Conservation (phyloP, 2,113 vertebrate species). For the Cyanoderma ruficeps region DNA sequence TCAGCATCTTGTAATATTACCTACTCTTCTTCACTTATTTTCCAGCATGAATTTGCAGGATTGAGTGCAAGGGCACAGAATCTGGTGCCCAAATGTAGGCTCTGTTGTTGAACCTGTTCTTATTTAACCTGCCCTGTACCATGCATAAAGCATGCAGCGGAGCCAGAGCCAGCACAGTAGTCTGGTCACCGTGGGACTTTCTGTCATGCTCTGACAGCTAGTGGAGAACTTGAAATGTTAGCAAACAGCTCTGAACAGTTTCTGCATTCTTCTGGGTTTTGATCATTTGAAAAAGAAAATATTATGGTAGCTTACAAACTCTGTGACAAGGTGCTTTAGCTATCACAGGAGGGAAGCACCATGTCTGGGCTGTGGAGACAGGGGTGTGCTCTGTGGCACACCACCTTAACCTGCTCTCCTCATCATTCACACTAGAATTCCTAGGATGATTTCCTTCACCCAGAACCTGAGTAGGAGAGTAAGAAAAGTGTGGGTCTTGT, state of each 20-base stretch:
- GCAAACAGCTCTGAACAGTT: not conserved
- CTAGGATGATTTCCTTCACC: not conserved
- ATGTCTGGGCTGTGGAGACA: not conserved
- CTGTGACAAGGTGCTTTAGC: not conserved
- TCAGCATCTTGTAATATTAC: not conserved
- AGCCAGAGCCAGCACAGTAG: not conserved
- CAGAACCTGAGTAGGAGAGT: not conserved
- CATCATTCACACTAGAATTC: not conserved
- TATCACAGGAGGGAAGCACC: not conserved
- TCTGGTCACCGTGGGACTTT: not conserved
- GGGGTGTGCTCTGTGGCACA: fast-evolving
- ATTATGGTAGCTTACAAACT: not conserved
- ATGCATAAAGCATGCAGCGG: not conserved
- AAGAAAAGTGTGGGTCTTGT: not conserved
- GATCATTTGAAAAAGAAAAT: not conserved
- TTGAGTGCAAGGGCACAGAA: not conserved
- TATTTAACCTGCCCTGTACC: not conserved
- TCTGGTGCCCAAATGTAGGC: not conserved
- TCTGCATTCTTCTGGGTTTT: not conserved
- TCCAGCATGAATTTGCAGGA: not conserved
- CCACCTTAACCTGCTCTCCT: not conserved
- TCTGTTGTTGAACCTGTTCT: not conserved
- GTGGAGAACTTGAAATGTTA: not conserved
- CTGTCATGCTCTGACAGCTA: not conserved
- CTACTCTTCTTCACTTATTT: not conserved